Conservation (phyloP, 2,113 vertebrate species). For the Engraulis encrasicolus region DNA sequence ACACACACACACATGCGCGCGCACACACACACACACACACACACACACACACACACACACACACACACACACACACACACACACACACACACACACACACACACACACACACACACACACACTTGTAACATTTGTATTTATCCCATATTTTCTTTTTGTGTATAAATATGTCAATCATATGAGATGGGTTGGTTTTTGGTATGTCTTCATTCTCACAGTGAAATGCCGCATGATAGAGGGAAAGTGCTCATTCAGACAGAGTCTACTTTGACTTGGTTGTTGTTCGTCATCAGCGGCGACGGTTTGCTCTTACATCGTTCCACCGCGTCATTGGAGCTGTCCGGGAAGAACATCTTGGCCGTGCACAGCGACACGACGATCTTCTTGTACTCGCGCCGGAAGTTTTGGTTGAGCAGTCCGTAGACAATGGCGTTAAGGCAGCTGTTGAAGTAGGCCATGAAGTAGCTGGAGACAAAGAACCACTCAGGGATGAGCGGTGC, state of each 20-base stretch:
- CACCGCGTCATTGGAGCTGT: conserved; percentile 77
- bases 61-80: not conserved
- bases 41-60: not conserved
- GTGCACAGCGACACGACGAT: conserved; percentile 81
- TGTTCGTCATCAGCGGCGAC: conserved; percentile 78
- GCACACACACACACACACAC: not conserved
- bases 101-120: not conserved
- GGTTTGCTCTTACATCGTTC: conserved; percentile 81
- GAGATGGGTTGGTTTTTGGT: conserved; percentile 19
- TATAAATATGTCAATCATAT: conserved; percentile 29
- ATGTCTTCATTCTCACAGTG: conserved; percentile 39
- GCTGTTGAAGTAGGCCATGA: conserved; percentile 70
- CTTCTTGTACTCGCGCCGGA: conserved; percentile 83
- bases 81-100: not conserved
- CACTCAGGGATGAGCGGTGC: conserved; percentile 62
- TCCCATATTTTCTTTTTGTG: conserved; percentile 12
- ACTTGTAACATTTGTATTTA: conserved; percentile 13
- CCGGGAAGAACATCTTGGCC: conserved; percentile 73
- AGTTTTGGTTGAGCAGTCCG: conserved; percentile 86
- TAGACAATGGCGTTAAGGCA: conserved; percentile 76
- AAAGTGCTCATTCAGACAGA: conserved; percentile 73
- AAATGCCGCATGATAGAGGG: not conserved
- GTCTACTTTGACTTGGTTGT: conserved; percentile 81
- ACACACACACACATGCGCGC: not conserved
- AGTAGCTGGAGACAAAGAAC: conserved; percentile 59